Evolutionary conservation across 2,113 vertebrate genomes (phyloP).

Genomic region (Oncorhynchus kisutch): DNA sequence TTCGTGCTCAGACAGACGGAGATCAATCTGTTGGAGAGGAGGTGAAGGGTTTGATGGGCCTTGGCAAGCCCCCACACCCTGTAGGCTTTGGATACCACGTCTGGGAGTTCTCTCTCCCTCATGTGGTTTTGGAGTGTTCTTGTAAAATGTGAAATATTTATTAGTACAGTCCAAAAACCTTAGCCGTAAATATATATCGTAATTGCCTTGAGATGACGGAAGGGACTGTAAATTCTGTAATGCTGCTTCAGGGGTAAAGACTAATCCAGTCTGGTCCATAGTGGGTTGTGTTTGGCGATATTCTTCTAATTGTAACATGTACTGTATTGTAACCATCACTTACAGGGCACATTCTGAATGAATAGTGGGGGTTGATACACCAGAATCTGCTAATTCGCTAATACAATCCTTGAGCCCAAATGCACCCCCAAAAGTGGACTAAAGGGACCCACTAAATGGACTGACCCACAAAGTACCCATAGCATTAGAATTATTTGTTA

Average conservation of each 20-base stretch:
- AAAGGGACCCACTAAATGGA: no score
- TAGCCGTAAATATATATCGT: constrained; percentile 16
- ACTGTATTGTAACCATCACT: no score
- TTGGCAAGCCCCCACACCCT: constrained; percentile 29
- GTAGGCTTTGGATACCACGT: constrained; percentile 24
- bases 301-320: no score
- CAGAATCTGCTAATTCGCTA: no score
- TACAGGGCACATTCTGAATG: no score
- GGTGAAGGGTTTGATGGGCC: constrained; percentile 36
- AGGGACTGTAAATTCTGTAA: neutral
- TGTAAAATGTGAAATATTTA: constrained; percentile 5
- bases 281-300: neutral
- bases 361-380: no score
- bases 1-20: constrained; percentile 45
- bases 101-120: constrained; percentile 16
- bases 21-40: constrained; percentile 53
- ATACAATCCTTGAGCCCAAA: no score
- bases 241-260: neutral
- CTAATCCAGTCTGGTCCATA: neutral
- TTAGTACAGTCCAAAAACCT: constrained; percentile 1
- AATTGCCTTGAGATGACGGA: constrained; percentile 23
- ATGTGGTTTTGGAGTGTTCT: constrained; percentile 12
- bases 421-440: no score
- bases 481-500: no score
- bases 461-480: no score